phyloP scores from a whole-genome alignment of 1,140 invertebrate species.

The Pemphigus obesinymphae region DNA sequence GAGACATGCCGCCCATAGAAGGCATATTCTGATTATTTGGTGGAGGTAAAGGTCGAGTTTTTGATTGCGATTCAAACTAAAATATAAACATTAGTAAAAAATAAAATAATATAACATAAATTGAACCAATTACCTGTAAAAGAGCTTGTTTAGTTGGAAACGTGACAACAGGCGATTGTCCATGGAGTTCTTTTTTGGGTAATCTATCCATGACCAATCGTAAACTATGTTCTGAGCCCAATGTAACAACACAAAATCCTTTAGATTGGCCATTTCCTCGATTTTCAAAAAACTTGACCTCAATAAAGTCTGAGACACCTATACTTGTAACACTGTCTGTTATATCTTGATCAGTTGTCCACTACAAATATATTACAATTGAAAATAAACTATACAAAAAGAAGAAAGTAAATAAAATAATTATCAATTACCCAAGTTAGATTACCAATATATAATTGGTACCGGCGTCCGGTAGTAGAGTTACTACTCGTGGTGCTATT shows the following conservation, averaged over 20 bases:
- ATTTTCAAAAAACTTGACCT: slow-evolving; percentile 99
- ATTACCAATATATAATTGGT: slow-evolving; percentile 92
- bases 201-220: slow-evolving; percentile 86
- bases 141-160: slow-evolving; percentile 89
- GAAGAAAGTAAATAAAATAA: background rate
- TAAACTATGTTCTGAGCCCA: slow-evolving; percentile 88
- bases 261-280: slow-evolving; percentile 98
- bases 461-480: slow-evolving; percentile 53
- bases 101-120: background rate
- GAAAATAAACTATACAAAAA: background rate
- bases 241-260: slow-evolving; percentile 89
- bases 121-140: slow-evolving; percentile 51
- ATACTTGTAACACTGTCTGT: slow-evolving; percentile 78
- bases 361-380: slow-evolving; percentile 59
- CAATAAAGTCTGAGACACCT: slow-evolving; percentile 89
- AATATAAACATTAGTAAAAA: slow-evolving; percentile 40
- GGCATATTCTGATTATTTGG: slow-evolving; percentile 45
- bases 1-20: slow-evolving; percentile 32
- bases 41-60: slow-evolving; percentile 72
- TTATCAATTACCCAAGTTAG: slow-evolving; percentile 70
- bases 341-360: slow-evolving; percentile 97
- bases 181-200: slow-evolving; percentile 90
- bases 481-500: slow-evolving; percentile 13
- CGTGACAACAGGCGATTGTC: slow-evolving; percentile 89
- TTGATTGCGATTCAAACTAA: slow-evolving; percentile 85